These are phyloP conservation scores for Choreutis nemorana DNA, from an alignment of 2,888 invertebrate species.

Conservation along the genomic window DNA sequence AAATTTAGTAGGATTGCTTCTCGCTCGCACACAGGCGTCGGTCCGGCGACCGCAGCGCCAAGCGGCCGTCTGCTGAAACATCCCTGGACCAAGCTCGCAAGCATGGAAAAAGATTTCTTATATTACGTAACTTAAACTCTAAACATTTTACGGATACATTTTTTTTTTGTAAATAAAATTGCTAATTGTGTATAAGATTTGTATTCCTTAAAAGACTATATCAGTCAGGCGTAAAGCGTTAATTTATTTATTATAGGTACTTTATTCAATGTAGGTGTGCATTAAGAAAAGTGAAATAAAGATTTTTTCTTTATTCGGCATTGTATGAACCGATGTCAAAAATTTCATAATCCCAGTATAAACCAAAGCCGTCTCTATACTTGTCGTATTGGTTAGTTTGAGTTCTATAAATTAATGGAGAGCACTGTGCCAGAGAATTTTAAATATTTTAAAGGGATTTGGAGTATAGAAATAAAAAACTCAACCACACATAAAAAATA, in stretches of 20 bases:
- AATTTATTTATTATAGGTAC: too few relatives aligned
- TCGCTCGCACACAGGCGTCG: slow-evolving; percentile 28
- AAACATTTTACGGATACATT: too few relatives aligned
- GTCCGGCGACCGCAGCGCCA: slow-evolving; percentile 20
- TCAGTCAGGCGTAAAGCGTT: too few relatives aligned
- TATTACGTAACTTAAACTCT: too few relatives aligned
- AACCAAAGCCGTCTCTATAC: slow-evolving; percentile 26
- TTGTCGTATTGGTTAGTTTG: slow-evolving; percentile 18
- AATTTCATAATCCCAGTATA: neutral
- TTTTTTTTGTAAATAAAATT: too few relatives aligned
- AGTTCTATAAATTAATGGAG: slow-evolving; percentile 63
- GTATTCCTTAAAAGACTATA: too few relatives aligned
- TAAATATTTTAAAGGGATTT: slow-evolving; percentile 61
- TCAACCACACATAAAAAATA: slow-evolving; percentile 57
- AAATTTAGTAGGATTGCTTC: slow-evolving; percentile 63
- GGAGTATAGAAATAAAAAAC: slow-evolving; percentile 53
- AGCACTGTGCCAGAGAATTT: slow-evolving; percentile 59
- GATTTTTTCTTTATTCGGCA: too few relatives aligned
- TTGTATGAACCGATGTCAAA: too few relatives aligned
- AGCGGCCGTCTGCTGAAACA: slow-evolving; percentile 17
- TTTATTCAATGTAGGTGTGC: too few relatives aligned
- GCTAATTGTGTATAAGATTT: too few relatives aligned
- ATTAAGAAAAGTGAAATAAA: too few relatives aligned
- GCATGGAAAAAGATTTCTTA: slow-evolving; percentile 25
- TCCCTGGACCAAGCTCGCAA: slow-evolving; percentile 11